phyloP scores from a whole-genome alignment of 2,113 vertebrate species.

The Nettapus auritus region DNA sequence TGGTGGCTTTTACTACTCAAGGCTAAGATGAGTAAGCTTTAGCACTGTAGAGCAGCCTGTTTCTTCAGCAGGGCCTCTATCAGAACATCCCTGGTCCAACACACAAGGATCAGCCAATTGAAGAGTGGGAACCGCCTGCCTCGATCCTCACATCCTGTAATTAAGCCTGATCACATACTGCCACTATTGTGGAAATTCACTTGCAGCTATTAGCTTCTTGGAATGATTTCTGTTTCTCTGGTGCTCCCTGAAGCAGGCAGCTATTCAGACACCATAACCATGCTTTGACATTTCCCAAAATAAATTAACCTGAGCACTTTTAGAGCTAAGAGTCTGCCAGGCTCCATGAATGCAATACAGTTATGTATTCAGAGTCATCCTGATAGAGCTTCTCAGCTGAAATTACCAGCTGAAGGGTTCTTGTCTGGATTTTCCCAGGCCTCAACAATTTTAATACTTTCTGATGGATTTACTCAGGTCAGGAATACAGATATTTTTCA shows the following conservation, averaged over 20 bases:
- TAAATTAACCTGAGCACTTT: conserved; percentile 1
- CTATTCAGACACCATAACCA: neutral
- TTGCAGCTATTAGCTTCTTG: neutral
- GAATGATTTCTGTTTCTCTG: neutral
- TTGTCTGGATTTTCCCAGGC: neutral
- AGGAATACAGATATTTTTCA: neutral
- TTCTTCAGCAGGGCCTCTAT: neutral
- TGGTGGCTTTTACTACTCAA: neutral
- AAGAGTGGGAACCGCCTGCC: neutral
- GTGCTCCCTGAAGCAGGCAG: neutral
- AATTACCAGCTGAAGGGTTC: neutral
- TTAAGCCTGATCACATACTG: neutral
- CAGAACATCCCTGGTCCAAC: neutral
- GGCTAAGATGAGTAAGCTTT: neutral
- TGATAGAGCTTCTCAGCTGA: neutral
- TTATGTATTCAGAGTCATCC: neutral
- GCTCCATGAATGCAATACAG: neutral
- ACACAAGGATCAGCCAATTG: neutral
- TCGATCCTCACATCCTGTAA: neutral
- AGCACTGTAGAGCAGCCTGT: neutral
- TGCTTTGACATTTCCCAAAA: neutral
- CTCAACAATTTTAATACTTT: neutral
- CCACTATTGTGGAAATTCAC: neutral
- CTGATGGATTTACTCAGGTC: neutral
- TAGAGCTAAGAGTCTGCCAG: neutral